Percentiles rank a stretch among this genome's conserved stretches.
phyloP scores from a whole-genome alignment of 2,113 vertebrate genomes.

The Heterocephalus glaber region DNA sequence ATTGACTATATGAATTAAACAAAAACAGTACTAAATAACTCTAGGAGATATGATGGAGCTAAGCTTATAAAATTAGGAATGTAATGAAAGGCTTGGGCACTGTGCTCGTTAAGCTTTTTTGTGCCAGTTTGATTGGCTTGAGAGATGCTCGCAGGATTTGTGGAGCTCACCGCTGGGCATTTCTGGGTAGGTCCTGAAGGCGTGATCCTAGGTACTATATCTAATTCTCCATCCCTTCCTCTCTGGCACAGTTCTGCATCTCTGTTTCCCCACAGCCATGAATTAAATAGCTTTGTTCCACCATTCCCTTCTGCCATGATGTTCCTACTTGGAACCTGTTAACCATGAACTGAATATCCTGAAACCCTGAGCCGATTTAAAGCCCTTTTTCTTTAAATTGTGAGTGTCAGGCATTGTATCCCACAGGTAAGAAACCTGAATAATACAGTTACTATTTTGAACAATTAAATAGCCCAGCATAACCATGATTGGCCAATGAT shows the following conservation, averaged over 20 bases:
- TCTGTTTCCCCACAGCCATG: not conserved
- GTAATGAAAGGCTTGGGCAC: not conserved
- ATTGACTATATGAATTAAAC: not conserved
- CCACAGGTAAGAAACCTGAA: too few species aligned
- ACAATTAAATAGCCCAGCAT: not conserved
- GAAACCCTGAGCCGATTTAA: too few species aligned
- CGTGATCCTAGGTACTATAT: too few species aligned
- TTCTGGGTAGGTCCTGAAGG: not conserved
- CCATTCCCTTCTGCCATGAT: too few species aligned
- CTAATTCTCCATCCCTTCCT: too few species aligned
- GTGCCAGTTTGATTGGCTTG: not conserved
- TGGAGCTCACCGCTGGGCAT: not conserved
- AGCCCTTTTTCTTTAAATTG: too few species aligned
- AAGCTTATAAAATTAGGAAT: not conserved
- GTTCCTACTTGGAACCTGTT: too few species aligned
- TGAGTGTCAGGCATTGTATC: too few species aligned
- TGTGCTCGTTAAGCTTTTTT: not conserved
- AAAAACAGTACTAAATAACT: not conserved
- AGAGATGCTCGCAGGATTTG: not conserved
- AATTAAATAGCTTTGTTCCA: not conserved
- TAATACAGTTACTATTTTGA: too few species aligned
- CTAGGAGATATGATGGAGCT: not conserved
- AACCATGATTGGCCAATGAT: not conserved
- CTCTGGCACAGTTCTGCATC: not conserved
- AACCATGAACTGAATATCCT: too few species aligned